phyloP scores from a whole-genome alignment of 1,140 invertebrate genomes.

The Pteromalus puparum region DNA sequence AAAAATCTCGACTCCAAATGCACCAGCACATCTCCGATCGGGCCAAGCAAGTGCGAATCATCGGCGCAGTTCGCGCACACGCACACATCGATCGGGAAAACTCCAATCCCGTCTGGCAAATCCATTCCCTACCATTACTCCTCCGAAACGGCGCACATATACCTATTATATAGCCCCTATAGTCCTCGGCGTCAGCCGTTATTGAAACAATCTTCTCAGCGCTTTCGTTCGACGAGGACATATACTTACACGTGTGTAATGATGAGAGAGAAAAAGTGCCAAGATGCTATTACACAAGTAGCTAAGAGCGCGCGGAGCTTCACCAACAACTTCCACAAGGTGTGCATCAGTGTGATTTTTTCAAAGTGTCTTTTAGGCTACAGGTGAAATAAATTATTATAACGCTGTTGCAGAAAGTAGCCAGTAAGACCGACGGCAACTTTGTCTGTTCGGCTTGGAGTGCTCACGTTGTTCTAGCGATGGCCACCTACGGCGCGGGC shows the following conservation, averaged over 20 bases:
- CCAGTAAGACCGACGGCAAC: slow-evolving; percentile 51
- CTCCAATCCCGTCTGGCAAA: neutral
- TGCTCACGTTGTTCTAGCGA: slow-evolving; percentile 61
- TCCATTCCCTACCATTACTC: neutral
- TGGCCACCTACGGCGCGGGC: slow-evolving; percentile 58
- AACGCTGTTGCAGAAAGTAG: slow-evolving; percentile 44
- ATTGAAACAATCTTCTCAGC: too few species aligned
- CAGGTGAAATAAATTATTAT: neutral
- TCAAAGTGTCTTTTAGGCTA: neutral
- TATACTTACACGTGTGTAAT: neutral
- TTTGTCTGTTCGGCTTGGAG: slow-evolving; percentile 65
- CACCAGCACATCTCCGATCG: too few species aligned
- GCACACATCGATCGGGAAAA: neutral
- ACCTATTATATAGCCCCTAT: too few species aligned
- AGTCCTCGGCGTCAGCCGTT: too few species aligned
- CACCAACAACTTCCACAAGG: slow-evolving; percentile 33
- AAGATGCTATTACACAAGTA: neutral
- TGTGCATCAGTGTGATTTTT: neutral
- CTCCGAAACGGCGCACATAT: neutral
- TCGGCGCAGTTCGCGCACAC: neutral
- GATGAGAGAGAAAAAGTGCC: neutral
- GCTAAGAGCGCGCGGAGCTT: slow-evolving; percentile 3
- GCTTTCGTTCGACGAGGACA: too few species aligned
- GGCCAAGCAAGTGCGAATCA: neutral
- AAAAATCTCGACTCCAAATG: neutral